phyloP scores from a whole-genome alignment of 1,140 invertebrate species.

The Drosophila tani region DNA sequence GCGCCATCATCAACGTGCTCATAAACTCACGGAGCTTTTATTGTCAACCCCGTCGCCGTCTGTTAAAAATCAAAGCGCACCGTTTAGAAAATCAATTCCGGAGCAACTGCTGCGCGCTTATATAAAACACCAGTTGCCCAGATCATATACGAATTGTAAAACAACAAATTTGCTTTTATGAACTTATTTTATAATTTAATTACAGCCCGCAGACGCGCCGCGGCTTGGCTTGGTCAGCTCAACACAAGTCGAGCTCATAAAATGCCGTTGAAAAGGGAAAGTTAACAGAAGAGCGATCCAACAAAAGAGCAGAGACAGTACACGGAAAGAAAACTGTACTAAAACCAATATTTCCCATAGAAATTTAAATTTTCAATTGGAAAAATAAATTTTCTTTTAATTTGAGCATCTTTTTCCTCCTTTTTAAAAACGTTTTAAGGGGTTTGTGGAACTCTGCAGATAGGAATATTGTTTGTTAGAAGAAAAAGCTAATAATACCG shows the following conservation, averaged over 20 bases:
- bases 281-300: slow-evolving; percentile 54
- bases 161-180: slow-evolving; percentile 76
- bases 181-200: slow-evolving; percentile 84
- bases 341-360: too few relatives aligned
- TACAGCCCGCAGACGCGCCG: slow-evolving; percentile 56
- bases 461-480: too few relatives aligned
- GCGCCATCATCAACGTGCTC: slow-evolving; percentile 38
- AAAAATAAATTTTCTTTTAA: too few relatives aligned
- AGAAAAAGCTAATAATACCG: too few relatives aligned
- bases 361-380: too few relatives aligned
- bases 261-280: slow-evolving; percentile 82
- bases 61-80: slow-evolving; percentile 66
- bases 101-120: slow-evolving; percentile 47
- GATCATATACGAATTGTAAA: slow-evolving; percentile 69
- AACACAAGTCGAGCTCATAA: slow-evolving; percentile 66
- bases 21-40: slow-evolving; percentile 48
- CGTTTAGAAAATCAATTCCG: slow-evolving; percentile 78
- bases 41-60: slow-evolving; percentile 36
- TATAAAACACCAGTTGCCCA: slow-evolving; percentile 56
- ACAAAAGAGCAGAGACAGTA: slow-evolving; percentile 15
- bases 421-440: too few relatives aligned
- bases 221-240: slow-evolving; percentile 45
- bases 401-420: too few relatives aligned
- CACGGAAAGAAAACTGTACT: neutral
- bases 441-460: too few relatives aligned